Evolutionary conservation across 2,113 vertebrate species (phyloP).

Genomic region (Thomomys bottae): DNA sequence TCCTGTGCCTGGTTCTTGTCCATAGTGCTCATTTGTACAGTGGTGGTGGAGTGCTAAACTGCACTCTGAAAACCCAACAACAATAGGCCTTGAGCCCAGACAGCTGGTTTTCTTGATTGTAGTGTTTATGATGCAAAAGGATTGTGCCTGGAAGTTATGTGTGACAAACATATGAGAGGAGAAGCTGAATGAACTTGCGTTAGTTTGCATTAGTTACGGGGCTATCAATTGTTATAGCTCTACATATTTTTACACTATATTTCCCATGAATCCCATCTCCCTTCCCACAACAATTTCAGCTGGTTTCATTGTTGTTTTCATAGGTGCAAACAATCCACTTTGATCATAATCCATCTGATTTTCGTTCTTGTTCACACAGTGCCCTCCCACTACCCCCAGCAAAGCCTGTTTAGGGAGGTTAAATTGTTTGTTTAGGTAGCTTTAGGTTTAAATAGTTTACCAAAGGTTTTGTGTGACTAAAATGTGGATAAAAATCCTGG

Average conservation of each 20-base stretch:
- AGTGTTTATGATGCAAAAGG: background rate
- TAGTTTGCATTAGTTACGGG: too few relatives aligned
- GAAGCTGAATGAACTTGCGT: background rate
- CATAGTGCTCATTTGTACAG: background rate
- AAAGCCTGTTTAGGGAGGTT: background rate
- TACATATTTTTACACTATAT: too few relatives aligned
- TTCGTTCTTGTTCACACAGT: too few relatives aligned
- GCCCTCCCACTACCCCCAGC: too few relatives aligned
- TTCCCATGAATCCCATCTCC: too few relatives aligned
- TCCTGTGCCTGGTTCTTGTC: background rate
- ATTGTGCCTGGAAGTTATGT: background rate
- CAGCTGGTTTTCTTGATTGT: background rate
- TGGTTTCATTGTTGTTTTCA: too few relatives aligned
- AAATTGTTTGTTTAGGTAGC: background rate
- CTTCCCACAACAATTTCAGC: too few relatives aligned
- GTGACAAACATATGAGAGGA: background rate
- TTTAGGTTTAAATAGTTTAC: conserved; percentile 17
- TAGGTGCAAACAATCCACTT: too few relatives aligned
- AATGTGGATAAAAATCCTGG: background rate
- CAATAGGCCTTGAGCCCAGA: background rate
- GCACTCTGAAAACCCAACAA: too few relatives aligned
- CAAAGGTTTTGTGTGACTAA: background rate
- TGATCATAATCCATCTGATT: too few relatives aligned
- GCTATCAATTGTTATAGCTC: too few relatives aligned
- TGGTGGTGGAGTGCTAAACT: too few relatives aligned